Conservation (phyloP, 2,888 invertebrate species). For the Thyatira batis region DNA sequence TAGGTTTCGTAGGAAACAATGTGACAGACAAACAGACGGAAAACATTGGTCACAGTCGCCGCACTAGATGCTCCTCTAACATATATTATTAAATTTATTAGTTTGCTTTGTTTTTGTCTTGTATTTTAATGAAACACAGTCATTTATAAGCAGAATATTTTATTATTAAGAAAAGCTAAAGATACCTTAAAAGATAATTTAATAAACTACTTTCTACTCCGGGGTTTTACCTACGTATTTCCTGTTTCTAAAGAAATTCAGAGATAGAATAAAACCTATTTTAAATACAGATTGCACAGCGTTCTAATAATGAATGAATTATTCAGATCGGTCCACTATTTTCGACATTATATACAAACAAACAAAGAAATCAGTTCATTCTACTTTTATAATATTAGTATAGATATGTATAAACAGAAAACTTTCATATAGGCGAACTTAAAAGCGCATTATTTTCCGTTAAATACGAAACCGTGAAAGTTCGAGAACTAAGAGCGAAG, state of each 20-base stretch:
- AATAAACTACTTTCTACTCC: too few relatives aligned
- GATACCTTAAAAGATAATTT: too few relatives aligned
- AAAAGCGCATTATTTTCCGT: neutral
- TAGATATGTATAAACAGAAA: neutral
- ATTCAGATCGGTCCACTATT: too few relatives aligned
- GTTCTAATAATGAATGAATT: too few relatives aligned
- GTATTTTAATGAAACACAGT: too few relatives aligned
- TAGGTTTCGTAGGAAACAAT: slow-evolving; percentile 35
- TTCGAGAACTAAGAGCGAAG: slow-evolving; percentile 17
- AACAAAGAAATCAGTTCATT: too few relatives aligned
- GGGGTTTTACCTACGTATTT: too few relatives aligned
- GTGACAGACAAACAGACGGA: slow-evolving; percentile 60
- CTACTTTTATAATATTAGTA: too few relatives aligned
- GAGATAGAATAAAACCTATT: too few relatives aligned
- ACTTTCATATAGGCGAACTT: neutral
- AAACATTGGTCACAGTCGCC: slow-evolving; percentile 66
- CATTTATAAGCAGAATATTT: neutral
- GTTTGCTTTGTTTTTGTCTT: neutral
- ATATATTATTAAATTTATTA: neutral
- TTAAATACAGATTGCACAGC: too few relatives aligned
- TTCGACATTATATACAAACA: too few relatives aligned
- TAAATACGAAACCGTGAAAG: slow-evolving; percentile 2
- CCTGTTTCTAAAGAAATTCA: too few relatives aligned
- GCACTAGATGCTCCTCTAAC: slow-evolving; percentile 17
- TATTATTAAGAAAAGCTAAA: neutral